Evolutionary conservation across 2,888 invertebrate species (phyloP).

Genomic region (Andrena bicolor): DNA sequence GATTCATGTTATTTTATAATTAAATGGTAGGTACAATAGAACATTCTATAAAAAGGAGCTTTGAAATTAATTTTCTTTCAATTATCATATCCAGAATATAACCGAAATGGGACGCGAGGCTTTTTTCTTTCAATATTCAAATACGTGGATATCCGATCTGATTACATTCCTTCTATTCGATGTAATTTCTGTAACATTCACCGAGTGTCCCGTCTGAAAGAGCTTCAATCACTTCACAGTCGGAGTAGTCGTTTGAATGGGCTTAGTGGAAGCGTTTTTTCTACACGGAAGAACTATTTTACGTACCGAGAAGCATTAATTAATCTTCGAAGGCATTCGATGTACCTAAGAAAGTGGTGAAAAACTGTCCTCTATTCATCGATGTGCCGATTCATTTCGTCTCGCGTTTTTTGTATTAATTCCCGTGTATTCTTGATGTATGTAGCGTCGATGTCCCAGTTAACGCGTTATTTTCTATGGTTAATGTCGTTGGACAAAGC

Average conservation of each 20-base stretch:
- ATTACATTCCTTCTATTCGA: too few species aligned
- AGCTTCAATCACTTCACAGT: slow-evolving; percentile 30
- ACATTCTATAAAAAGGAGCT: too few species aligned
- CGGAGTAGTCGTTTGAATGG: slow-evolving; percentile 38
- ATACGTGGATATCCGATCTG: too few species aligned
- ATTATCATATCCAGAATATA: too few species aligned
- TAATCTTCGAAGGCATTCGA: slow-evolving; percentile 18
- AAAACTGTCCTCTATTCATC: slow-evolving; percentile 25
- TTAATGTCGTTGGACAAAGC: slow-evolving; percentile 14
- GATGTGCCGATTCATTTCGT: slow-evolving; percentile 21
- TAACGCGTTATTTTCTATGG: slow-evolving; percentile 31
- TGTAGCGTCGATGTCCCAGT: slow-evolving; percentile 32
- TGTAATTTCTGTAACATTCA: not conserved
- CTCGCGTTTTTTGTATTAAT: slow-evolving; percentile 36
- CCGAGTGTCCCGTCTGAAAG: not conserved
- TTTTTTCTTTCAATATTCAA: too few species aligned
- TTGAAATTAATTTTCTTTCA: too few species aligned
- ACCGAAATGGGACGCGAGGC: too few species aligned
- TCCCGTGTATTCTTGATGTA: slow-evolving; percentile 32
- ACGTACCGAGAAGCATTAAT: slow-evolving; percentile 20
- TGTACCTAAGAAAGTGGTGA: slow-evolving; percentile 6
- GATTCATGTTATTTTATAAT: too few species aligned
- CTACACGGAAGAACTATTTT: slow-evolving; percentile 19
- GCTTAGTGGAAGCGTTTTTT: slow-evolving; percentile 12
- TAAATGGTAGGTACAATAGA: too few species aligned